Evolutionary conservation across 2,888 invertebrate genomes (phyloP), one percentile per base, ranked within the genome.

Genomic region (Hirtodrosophila alboralis): DNA sequence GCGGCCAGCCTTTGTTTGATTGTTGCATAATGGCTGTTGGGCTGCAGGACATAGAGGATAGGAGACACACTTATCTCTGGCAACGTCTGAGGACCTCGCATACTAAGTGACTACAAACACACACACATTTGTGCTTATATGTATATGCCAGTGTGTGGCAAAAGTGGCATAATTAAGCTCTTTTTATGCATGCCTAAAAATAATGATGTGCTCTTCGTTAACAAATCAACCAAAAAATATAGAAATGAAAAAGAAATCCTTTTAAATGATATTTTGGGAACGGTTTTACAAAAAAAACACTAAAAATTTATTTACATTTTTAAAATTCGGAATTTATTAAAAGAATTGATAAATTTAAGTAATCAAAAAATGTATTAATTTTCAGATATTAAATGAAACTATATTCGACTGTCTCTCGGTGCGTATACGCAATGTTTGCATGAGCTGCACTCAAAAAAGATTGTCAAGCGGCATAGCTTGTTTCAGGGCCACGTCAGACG

Each of bases 1-100:
- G 14, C 27, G 23, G n/a, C 27, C 37, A 40, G 43, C 49, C 30
- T 60, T 74, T 74, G 69, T 70, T 44, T 57, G 37, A 38, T 47
- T 62, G 45, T 62, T 63, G 45, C 74, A 45, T 53, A 68, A 58
- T 33, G 52, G 36, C 34, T 23, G 33, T 26, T 16, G 10, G 16
- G 23, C 45, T 43, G n/a, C 66, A 27, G 37, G 34, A 33, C 45
- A 47, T 51, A 44, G 28, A 23, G 41, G 2, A 18, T 31, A 27
- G 31, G 44, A 34, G 18, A 30, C 23, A 14, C 27, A 27, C 13
- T 28, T 30, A 30, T 10, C 12, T 49, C 12, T 41, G 12, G 14
- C 5, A 5, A 10, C 10, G 9, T 23, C 30, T 14, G 7, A 13
- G 21, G n/a, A 14, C 9, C 28, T 13, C 1, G 21, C 13, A 36